phyloP scores from a whole-genome alignment of 2,888 invertebrate genomes.

The Metacarcinus magister region DNA sequence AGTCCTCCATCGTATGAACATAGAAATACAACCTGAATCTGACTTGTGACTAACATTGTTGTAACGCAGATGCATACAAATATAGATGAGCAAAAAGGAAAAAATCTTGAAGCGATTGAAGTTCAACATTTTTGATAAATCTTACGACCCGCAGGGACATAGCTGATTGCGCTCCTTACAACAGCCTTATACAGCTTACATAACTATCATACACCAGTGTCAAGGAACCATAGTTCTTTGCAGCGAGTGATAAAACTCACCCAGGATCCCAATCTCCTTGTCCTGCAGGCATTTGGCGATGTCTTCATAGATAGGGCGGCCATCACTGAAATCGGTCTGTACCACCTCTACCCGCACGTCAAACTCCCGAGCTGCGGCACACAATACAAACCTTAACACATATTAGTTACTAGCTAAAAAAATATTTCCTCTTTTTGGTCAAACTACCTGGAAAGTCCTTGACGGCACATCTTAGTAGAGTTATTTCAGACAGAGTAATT shows the following conservation, averaged over 20 bases:
- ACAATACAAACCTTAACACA: neutral
- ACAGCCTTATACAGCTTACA: too few relatives aligned
- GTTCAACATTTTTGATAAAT: too few relatives aligned
- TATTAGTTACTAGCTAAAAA: too few relatives aligned
- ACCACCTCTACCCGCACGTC: constrained; percentile 90
- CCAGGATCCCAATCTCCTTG: constrained; percentile 93
- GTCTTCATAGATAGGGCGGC: constrained; percentile 89
- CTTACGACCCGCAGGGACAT: too few relatives aligned
- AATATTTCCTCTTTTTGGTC: neutral
- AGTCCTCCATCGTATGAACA: neutral
- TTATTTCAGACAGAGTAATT: neutral
- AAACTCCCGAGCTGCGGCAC: constrained; percentile 85
- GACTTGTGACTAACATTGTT: neutral
- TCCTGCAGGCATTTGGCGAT: constrained; percentile 90
- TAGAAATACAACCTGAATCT: neutral
- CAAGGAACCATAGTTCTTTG: neutral
- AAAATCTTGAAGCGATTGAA: too few relatives aligned
- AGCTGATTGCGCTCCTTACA: too few relatives aligned
- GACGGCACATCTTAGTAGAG: neutral
- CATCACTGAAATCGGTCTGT: constrained; percentile 91
- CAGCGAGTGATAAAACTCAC: constrained; percentile 86
- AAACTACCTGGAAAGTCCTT: neutral
- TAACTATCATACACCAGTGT: neutral
- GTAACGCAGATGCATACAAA: too few relatives aligned
- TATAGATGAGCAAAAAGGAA: too few relatives aligned